Conservation (phyloP, 2,888 invertebrate species). For the Hoplodrina blanda region DNA sequence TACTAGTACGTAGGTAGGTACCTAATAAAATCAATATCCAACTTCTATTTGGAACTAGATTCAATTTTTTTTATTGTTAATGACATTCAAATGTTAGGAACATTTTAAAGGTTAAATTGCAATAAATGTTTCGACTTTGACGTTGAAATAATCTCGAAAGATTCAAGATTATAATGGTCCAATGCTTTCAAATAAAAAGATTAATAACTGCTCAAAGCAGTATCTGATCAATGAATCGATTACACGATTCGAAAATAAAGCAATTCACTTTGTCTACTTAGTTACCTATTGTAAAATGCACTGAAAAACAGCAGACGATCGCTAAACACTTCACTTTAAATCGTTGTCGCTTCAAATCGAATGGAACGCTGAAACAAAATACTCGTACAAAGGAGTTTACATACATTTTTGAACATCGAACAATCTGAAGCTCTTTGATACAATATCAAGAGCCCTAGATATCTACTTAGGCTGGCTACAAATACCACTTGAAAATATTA, state of each 20-base stretch:
- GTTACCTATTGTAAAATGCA: not conserved
- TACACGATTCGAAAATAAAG: not conserved
- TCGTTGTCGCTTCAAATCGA: constrained; percentile 2
- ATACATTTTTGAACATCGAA: constrained; percentile 30
- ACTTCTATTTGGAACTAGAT: too few relatives aligned
- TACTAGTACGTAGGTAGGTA: too few relatives aligned
- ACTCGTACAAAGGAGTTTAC: constrained; percentile 15
- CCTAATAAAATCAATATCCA: too few relatives aligned
- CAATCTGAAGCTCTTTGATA: constrained; percentile 38
- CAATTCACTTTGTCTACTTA: not conserved
- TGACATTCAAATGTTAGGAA: too few relatives aligned
- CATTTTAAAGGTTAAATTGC: too few relatives aligned
- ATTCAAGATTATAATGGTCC: too few relatives aligned
- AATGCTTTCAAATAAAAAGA: not conserved
- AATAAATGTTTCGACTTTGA: too few relatives aligned
- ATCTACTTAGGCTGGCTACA: constrained; percentile 23
- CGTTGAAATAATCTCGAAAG: too few relatives aligned
- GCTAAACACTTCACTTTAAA: not conserved
- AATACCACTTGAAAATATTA: constrained; percentile 23
- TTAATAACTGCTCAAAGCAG: not conserved
- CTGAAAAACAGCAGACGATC: constrained; percentile 13
- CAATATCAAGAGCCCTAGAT: constrained; percentile 19
- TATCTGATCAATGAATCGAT: not conserved
- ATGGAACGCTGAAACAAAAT: constrained; percentile 13
- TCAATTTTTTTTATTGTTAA: too few relatives aligned